These are phyloP conservation scores for Furcula furcula DNA, from an alignment of 2,888 invertebrate species.

Conservation along the genomic window DNA sequence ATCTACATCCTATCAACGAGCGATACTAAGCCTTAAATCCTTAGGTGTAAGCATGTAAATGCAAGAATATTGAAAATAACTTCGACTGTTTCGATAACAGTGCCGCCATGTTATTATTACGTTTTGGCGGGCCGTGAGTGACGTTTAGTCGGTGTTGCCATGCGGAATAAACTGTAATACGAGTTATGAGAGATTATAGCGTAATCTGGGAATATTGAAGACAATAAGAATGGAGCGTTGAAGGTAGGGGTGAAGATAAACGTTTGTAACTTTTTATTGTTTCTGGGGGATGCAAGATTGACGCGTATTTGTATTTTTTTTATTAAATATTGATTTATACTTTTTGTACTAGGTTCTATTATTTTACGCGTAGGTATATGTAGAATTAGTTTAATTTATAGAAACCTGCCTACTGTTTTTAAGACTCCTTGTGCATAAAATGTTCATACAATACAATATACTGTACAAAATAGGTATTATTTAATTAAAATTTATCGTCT, in stretches of 20 bases:
- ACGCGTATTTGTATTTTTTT: slow-evolving; percentile 11
- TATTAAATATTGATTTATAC: no score
- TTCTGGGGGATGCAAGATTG: slow-evolving; percentile 19
- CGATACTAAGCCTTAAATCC: slow-evolving; percentile 26
- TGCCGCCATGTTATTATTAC: slow-evolving; percentile 71
- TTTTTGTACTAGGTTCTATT: no score
- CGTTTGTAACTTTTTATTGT: slow-evolving; percentile 47
- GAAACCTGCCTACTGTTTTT: no score
- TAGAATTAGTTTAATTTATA: no score
- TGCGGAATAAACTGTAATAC: slow-evolving; percentile 80
- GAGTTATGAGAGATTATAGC: slow-evolving; percentile 77
- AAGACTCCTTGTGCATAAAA: no score
- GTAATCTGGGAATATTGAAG: slow-evolving; percentile 82
- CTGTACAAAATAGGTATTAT: no score
- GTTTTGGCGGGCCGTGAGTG: slow-evolving; percentile 77
- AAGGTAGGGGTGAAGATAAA: slow-evolving; percentile 23
- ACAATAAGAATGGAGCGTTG: slow-evolving; percentile 74
- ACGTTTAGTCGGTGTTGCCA: slow-evolving; percentile 77
- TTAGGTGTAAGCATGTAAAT: slow-evolving; percentile 20
- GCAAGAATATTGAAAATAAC: slow-evolving; percentile 9
- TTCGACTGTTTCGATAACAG: slow-evolving; percentile 25
- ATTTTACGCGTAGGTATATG: no score
- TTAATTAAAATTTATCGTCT: no score
- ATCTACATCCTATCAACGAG: slow-evolving; percentile 3
- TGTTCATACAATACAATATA: no score